Evolutionary conservation across 2,113 vertebrate genomes (phyloP).

Genomic region (Rhegmatorhina hoffmannsi): DNA sequence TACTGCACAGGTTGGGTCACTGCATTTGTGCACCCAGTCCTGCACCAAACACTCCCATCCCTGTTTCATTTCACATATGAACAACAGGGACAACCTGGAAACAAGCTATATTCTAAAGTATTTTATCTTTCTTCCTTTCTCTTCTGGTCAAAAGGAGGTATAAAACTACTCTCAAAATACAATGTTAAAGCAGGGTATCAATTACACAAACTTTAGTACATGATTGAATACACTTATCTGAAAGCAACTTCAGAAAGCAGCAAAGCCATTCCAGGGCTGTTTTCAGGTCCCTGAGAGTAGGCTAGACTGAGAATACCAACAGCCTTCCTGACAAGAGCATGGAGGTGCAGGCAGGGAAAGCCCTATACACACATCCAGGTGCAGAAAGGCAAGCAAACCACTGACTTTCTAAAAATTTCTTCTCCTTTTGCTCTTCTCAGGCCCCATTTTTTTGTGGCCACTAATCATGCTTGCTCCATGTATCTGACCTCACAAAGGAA

Average conservation of each 20-base stretch:
- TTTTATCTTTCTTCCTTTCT: not conserved
- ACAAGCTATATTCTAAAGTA: not conserved
- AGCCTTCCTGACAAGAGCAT: not conserved
- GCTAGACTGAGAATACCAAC: not conserved
- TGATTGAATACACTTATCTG: not conserved
- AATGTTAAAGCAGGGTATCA: not conserved
- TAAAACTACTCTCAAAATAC: not conserved
- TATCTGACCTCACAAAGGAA: not conserved
- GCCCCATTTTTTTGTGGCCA: not conserved
- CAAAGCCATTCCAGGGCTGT: not conserved
- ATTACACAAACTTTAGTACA: not conserved
- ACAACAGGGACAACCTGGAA: not conserved
- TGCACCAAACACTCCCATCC: not conserved
- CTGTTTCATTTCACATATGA: not conserved
- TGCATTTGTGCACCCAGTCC: not conserved
- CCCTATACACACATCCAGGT: not conserved
- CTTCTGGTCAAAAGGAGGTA: not conserved
- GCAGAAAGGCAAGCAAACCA: not conserved
- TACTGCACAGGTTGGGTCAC: accelerated
- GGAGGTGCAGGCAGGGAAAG: not conserved
- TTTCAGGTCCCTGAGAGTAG: not conserved
- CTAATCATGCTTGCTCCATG: not conserved
- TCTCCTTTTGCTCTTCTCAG: not conserved
- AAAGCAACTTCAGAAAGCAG: not conserved
- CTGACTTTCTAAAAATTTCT: not conserved